Evolutionary conservation across 2,797 vertebrate species (phyloP).

Genomic region (Eidolon dupreanum): DNA sequence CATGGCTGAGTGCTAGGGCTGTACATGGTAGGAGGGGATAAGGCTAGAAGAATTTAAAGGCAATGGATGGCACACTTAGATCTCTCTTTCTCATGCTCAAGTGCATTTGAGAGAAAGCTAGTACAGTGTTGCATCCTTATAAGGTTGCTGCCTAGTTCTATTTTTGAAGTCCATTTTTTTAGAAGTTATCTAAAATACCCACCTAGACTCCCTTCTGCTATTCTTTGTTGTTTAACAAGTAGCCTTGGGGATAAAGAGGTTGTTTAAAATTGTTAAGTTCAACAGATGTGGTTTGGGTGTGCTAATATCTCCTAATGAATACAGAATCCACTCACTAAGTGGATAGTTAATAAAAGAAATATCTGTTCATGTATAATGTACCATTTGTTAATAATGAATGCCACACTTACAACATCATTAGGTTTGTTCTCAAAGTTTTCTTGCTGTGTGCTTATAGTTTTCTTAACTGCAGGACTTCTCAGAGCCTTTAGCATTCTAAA

Average conservation of each 20-base stretch:
- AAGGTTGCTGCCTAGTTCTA: not conserved
- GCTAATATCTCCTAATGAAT: not conserved
- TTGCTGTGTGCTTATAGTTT: not conserved
- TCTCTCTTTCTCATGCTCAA: not conserved
- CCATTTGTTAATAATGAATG: not conserved
- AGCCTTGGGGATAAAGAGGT: slow-evolving; percentile 6
- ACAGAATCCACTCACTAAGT: not conserved
- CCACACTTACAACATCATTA: not conserved
- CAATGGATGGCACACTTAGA: not conserved
- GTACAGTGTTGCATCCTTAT: not conserved
- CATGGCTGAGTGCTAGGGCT: not conserved
- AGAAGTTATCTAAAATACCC: slow-evolving; percentile 10
- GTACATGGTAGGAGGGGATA: not conserved
- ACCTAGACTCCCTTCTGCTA: not conserved
- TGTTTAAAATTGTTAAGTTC: not conserved
- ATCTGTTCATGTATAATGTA: not conserved
- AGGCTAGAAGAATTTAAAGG: not conserved
- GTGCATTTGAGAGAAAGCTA: not conserved
- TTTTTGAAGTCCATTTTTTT: not conserved
- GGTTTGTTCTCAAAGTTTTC: not conserved
- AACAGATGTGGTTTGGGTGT: not conserved
- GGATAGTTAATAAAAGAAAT: not conserved
- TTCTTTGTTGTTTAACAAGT: not conserved
- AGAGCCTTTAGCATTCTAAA: not conserved
- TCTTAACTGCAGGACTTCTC: not conserved